These are phyloP conservation scores for Palaemon carinicauda DNA, from an alignment of 1,140 invertebrate genomes.

Conservation along the genomic window DNA sequence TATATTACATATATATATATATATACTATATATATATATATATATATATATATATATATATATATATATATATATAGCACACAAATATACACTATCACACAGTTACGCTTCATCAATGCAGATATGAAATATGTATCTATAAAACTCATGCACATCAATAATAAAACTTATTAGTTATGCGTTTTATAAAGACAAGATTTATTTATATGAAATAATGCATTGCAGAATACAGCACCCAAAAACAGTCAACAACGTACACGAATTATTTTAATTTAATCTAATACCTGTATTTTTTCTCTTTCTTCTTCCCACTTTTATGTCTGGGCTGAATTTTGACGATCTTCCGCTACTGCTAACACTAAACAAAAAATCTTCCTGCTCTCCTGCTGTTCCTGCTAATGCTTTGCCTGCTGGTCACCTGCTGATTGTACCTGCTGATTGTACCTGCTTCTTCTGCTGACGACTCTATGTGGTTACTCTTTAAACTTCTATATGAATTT, in stretches of 20 bases:
- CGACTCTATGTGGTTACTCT: too few species aligned
- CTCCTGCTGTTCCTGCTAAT: background rate
- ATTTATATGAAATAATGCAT: too few species aligned
- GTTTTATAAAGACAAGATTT: too few species aligned
- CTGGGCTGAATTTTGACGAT: background rate
- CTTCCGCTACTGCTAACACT: background rate
- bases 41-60: background rate
- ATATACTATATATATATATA: constrained; percentile 5
- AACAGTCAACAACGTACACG: too few species aligned
- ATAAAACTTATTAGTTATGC: too few species aligned
- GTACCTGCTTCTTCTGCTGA: too few species aligned
- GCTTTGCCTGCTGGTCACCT: too few species aligned
- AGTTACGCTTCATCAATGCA: background rate
- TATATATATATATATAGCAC: constrained; percentile 7
- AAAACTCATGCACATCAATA: background rate
- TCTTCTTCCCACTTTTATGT: background rate
- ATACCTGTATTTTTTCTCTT: background rate
- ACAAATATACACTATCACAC: background rate
- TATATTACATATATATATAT: background rate
- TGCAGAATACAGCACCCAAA: too few species aligned
- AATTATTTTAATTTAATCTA: background rate
- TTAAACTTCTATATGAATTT: too few species aligned
- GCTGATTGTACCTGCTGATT: too few species aligned
- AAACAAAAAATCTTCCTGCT: background rate
- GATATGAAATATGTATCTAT: background rate